Percentiles rank a stretch among this genome's conserved stretches.
Evolutionary conservation across 2,113 vertebrate genomes (phyloP).

Genomic region (Zosterops pallidus): DNA sequence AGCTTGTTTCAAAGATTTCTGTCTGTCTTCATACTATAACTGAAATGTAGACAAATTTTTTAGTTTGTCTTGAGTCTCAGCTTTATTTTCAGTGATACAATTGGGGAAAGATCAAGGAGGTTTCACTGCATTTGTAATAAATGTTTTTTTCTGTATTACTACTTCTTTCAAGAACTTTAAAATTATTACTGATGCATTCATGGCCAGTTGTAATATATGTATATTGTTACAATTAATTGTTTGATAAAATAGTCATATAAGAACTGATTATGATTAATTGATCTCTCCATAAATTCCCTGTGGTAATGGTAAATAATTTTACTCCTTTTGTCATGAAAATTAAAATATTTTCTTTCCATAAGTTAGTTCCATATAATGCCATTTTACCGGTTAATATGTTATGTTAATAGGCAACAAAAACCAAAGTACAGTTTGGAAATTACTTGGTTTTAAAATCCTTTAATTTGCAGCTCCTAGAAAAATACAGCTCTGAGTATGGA

Average conservation of each 20-base stretch:
- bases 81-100: background rate
- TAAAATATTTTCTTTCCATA: background rate
- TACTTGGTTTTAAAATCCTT: background rate
- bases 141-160: background rate
- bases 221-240: background rate
- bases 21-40: background rate
- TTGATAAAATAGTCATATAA: background rate
- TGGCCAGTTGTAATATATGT: background rate
- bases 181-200: background rate
- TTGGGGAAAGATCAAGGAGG: background rate
- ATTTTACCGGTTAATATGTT: background rate
- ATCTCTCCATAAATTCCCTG: background rate
- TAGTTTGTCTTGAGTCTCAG: background rate
- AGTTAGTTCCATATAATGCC: background rate
- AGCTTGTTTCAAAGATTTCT: background rate
- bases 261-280: background rate
- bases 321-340: background rate
- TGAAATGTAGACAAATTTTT: background rate
- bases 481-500: rapidly evolving
- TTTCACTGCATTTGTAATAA: background rate
- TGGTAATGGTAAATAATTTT: background rate
- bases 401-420: background rate
- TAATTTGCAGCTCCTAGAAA: background rate
- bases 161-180: background rate
- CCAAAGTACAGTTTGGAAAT: background rate